These are phyloP conservation scores for Dendronephthya gigantea DNA, from an alignment of 64 coral and sea anemone genomes.

Conservation along the genomic window DNA sequence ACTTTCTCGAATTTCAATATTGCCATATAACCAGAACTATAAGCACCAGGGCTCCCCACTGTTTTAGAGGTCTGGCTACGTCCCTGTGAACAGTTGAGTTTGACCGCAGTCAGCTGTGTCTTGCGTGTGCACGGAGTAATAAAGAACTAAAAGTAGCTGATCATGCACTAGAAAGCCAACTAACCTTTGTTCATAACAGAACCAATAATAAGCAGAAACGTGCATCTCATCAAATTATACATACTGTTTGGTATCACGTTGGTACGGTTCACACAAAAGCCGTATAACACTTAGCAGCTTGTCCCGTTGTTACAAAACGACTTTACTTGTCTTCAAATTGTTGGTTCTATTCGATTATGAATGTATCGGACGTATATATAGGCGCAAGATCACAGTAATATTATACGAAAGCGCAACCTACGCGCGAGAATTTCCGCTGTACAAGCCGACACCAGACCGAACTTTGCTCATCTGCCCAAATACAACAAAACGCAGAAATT, in stretches of 20 bases:
- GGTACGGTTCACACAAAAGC: not conserved
- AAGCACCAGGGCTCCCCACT: too few relatives aligned
- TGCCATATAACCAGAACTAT: too few relatives aligned
- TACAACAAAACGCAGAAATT: not conserved
- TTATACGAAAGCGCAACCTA: too few relatives aligned
- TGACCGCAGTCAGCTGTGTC: too few relatives aligned
- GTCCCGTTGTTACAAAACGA: not conserved
- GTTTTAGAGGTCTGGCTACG: too few relatives aligned
- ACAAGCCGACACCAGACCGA: not conserved
- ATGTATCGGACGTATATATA: too few relatives aligned
- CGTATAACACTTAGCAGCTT: not conserved
- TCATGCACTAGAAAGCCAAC: not conserved
- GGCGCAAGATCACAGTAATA: too few relatives aligned
- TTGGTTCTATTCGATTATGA: too few relatives aligned
- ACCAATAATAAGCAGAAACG: not conserved
- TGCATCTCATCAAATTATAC: not conserved
- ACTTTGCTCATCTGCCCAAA: not conserved
- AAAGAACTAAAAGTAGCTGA: too few relatives aligned
- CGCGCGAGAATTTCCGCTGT: not conserved
- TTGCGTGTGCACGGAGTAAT: too few relatives aligned
- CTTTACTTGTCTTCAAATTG: not conserved
- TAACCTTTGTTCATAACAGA: not conserved
- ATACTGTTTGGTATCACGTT: not conserved
- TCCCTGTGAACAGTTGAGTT: too few relatives aligned
- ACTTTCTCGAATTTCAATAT: too few relatives aligned